phyloP scores from a whole-genome alignment of 2,888 invertebrate genomes.

The Pecten maximus region DNA sequence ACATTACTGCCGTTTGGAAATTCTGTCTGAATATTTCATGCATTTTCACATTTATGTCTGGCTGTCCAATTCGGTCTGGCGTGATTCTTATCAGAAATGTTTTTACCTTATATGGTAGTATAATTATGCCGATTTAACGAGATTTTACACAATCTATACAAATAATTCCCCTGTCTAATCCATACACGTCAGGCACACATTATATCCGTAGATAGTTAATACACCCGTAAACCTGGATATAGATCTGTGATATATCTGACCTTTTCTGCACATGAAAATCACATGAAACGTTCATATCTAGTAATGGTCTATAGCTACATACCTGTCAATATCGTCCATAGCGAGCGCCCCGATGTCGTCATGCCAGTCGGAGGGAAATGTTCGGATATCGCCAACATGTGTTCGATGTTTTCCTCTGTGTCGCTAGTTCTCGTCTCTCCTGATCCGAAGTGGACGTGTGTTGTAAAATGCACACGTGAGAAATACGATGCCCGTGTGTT shows the following conservation, averaged over 20 bases:
- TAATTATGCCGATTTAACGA: too few relatives aligned
- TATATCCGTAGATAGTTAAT: too few relatives aligned
- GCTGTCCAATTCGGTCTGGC: too few relatives aligned
- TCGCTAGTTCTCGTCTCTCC: background rate
- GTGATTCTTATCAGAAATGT: too few relatives aligned
- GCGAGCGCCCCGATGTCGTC: background rate
- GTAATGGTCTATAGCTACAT: background rate
- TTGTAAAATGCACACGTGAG: slow-evolving; percentile 2
- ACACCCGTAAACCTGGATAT: too few relatives aligned
- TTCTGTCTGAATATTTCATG: background rate
- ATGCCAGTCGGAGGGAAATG: background rate
- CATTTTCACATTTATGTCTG: background rate
- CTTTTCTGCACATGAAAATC: too few relatives aligned
- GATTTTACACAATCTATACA: too few relatives aligned
- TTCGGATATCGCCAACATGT: background rate
- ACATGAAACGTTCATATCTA: background rate
- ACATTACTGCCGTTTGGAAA: background rate
- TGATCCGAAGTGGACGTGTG: background rate
- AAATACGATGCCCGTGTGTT: background rate
- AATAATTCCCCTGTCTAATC: too few relatives aligned
- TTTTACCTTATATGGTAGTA: too few relatives aligned
- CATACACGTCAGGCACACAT: too few relatives aligned
- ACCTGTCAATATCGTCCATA: background rate
- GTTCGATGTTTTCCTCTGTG: background rate
- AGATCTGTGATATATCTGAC: too few relatives aligned